Percentiles rank a stretch among this genome's conserved stretches.
These are phyloP conservation scores for Ceuthmochares aereus DNA, from an alignment of 2,113 vertebrate species.

Conservation along the genomic window DNA sequence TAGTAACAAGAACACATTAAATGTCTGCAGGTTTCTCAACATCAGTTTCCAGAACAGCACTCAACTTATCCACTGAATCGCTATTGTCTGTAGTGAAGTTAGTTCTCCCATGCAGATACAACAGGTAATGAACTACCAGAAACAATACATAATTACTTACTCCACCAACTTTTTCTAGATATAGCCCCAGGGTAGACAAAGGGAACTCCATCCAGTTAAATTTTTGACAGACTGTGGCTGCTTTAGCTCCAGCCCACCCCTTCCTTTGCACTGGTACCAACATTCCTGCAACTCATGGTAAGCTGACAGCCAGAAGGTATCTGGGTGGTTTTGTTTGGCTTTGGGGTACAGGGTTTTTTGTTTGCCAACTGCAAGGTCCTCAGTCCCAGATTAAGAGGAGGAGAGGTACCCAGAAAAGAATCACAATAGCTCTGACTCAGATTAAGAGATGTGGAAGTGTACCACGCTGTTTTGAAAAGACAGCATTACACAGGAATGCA, in stretches of 20 bases:
- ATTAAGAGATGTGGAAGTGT: not conserved
- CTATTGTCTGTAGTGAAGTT: not conserved
- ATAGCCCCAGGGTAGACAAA: not conserved
- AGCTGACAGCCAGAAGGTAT: not conserved
- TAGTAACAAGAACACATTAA: not conserved
- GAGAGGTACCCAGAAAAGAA: not conserved
- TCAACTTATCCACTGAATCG: not conserved
- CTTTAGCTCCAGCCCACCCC: not conserved
- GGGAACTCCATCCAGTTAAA: not conserved
- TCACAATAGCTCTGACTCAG: not conserved
- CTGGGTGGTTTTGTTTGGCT: not conserved
- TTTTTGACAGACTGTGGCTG: not conserved
- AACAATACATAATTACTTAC: not conserved
- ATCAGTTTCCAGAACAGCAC: not conserved
- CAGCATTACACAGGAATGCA: not conserved
- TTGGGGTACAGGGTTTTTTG: not conserved
- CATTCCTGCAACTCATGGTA: not conserved
- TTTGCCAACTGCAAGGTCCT: not conserved
- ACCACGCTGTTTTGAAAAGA: not conserved
- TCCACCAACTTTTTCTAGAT: not conserved
- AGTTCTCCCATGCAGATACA: not conserved
- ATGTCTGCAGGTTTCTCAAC: not conserved
- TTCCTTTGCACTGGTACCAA: not conserved
- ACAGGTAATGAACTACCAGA: not conserved
- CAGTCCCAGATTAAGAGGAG: not conserved